These are phyloP conservation scores for Lochmaea crataegi DNA, from an alignment of 2,888 invertebrate species.

Conservation along the genomic window DNA sequence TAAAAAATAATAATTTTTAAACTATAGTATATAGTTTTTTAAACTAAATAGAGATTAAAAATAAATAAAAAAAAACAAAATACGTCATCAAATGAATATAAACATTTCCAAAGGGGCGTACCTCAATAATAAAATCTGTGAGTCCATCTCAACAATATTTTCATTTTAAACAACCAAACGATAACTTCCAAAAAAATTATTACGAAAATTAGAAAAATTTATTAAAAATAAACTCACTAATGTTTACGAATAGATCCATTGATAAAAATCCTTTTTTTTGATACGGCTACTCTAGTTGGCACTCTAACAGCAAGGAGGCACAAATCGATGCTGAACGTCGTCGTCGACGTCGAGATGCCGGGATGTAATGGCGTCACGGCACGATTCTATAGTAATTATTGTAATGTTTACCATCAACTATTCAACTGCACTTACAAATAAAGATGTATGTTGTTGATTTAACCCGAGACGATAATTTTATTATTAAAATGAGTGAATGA, in stretches of 20 bases:
- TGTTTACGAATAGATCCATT: slow-evolving; percentile 18
- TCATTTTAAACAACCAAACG: not conserved
- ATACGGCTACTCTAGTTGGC: slow-evolving; percentile 6
- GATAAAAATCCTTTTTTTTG: slow-evolving; percentile 9
- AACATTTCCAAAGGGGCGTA: slow-evolving; percentile 6
- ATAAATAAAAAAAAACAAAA: too few relatives aligned
- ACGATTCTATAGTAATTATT: slow-evolving; percentile 10
- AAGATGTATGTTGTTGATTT: slow-evolving; percentile 26
- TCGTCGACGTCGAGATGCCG: slow-evolving; percentile 7
- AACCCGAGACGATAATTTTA: slow-evolving; percentile 21
- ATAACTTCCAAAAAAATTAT: not conserved
- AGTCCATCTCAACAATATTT: not conserved
- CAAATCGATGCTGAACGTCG: slow-evolving; percentile 14
- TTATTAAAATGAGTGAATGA: slow-evolving; percentile 28
- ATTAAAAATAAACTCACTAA: slow-evolving; percentile 5
- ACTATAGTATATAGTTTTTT: too few relatives aligned
- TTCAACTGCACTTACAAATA: slow-evolving; percentile 20
- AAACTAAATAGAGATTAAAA: too few relatives aligned
- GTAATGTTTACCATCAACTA: slow-evolving; percentile 39
- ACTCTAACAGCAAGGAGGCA: slow-evolving; percentile 4
- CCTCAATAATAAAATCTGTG: not conserved
- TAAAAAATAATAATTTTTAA: too few relatives aligned
- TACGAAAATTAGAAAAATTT: not conserved
- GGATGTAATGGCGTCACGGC: slow-evolving; percentile 5
- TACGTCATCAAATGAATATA: not conserved